phyloP scores from a whole-genome alignment of 2,113 vertebrate genomes.

The Okapia johnstoni region DNA sequence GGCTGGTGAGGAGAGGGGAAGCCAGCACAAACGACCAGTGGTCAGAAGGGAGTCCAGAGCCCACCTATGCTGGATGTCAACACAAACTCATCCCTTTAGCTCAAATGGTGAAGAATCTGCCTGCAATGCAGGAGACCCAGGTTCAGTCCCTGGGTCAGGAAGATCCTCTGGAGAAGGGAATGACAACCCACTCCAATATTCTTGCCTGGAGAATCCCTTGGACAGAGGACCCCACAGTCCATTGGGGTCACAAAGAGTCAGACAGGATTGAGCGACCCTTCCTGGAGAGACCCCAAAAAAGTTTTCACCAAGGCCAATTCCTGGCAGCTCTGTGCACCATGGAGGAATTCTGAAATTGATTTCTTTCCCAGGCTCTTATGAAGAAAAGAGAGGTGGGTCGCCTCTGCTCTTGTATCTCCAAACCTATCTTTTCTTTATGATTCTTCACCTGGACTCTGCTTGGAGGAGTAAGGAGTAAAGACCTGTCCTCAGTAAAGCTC shows the following conservation, averaged over 20 bases:
- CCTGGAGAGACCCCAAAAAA: background rate
- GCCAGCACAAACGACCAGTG: background rate
- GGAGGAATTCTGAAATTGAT: background rate
- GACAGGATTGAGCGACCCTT: background rate
- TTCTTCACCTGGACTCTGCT: background rate
- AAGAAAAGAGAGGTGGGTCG: background rate
- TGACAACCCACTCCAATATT: background rate
- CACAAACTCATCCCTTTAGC: background rate
- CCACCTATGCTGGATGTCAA: background rate
- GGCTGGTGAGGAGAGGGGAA: background rate
- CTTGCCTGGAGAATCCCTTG: background rate
- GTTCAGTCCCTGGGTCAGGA: background rate
- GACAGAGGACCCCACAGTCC: background rate
- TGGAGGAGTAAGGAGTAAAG: background rate
- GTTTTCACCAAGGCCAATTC: background rate
- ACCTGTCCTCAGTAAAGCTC: background rate
- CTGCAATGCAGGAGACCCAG: background rate
- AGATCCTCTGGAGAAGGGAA: background rate
- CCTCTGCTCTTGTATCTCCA: background rate
- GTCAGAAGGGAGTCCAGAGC: background rate
- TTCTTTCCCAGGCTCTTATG: background rate
- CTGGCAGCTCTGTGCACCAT: background rate
- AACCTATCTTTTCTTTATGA: background rate
- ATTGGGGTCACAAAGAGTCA: background rate
- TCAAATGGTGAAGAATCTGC: background rate